Percentiles rank a stretch among this genome's conserved stretches.
Conservation (phyloP, 1,140 invertebrate genomes). For the Scylla paramamosain region DNA sequence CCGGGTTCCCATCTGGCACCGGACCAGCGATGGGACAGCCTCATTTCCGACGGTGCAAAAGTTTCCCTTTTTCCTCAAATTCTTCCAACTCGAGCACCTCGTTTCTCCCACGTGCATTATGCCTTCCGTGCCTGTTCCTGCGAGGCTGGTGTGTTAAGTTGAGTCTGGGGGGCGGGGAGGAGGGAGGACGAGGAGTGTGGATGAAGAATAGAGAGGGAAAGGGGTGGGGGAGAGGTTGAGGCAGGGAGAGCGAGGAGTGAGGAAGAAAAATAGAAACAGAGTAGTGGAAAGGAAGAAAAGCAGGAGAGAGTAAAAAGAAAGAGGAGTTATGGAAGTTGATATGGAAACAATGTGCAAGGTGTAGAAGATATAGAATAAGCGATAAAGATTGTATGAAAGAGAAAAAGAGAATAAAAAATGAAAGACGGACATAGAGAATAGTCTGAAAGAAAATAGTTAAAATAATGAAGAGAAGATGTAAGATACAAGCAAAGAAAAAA, state of each 20-base stretch:
- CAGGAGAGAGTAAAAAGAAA: background rate
- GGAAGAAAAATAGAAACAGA: background rate
- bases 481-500: background rate
- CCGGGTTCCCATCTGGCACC: too few relatives aligned
- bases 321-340: background rate
- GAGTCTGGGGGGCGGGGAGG: background rate
- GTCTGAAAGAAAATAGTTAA: background rate
- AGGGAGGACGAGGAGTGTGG: background rate
- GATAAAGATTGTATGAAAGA: background rate
- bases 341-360: background rate
- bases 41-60: conserved; percentile 12
- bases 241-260: background rate
- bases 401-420: background rate
- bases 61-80: conserved; percentile 11
- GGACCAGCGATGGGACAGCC: background rate
- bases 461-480: background rate
- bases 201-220: background rate
- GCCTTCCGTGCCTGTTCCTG: background rate
- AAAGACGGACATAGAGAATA: background rate
- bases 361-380: background rate
- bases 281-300: background rate
- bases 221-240: background rate
- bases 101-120: conserved; percentile 11
- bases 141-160: background rate
- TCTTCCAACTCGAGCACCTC: background rate